Evolutionary conservation across 2,113 vertebrate genomes (phyloP).

Genomic region (Lethenteron reissneri): DNA sequence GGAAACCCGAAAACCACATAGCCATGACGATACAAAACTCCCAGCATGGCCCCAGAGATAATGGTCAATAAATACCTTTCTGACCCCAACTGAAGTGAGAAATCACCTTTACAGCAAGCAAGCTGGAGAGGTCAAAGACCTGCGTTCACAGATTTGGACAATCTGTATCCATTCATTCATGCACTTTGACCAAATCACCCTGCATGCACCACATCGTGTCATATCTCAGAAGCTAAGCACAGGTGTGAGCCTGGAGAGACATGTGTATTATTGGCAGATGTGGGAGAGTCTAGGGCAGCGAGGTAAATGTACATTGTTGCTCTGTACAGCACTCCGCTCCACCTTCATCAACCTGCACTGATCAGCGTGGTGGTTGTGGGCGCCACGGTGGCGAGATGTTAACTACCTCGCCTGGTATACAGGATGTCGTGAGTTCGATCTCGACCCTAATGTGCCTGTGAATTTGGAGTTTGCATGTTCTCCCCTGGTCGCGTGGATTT

Average conservation of each 20-base stretch:
- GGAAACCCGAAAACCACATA: too few relatives aligned
- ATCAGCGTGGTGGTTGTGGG: constrained; percentile 31
- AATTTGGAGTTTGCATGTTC: constrained; percentile 29
- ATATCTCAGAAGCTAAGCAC: constrained; percentile 16
- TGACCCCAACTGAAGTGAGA: too few relatives aligned
- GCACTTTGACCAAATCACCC: constrained; percentile 12
- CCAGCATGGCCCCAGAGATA: too few relatives aligned
- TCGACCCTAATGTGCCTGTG: constrained; percentile 35
- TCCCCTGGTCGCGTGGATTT: too few relatives aligned
- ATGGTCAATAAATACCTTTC: too few relatives aligned
- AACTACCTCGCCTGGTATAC: constrained; percentile 32
- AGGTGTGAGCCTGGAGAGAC: constrained; percentile 18
- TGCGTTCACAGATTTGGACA: too few relatives aligned
- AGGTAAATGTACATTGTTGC: constrained; percentile 27
- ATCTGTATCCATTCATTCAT: not conserved
- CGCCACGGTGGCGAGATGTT: constrained; percentile 33
- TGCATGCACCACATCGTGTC: constrained; percentile 19
- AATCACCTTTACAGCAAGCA: too few relatives aligned
- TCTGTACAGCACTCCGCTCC: constrained; percentile 26
- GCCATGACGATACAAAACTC: too few relatives aligned
- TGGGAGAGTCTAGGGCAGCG: constrained; percentile 18
- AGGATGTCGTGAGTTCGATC: constrained; percentile 16
- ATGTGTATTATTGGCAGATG: constrained; percentile 13
- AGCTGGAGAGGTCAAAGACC: too few relatives aligned
- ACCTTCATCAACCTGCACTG: constrained; percentile 22